Base-by-base conservation (phyloP, 2,113 vertebrate species). In the Peucedramus taeniatus region DNA sequence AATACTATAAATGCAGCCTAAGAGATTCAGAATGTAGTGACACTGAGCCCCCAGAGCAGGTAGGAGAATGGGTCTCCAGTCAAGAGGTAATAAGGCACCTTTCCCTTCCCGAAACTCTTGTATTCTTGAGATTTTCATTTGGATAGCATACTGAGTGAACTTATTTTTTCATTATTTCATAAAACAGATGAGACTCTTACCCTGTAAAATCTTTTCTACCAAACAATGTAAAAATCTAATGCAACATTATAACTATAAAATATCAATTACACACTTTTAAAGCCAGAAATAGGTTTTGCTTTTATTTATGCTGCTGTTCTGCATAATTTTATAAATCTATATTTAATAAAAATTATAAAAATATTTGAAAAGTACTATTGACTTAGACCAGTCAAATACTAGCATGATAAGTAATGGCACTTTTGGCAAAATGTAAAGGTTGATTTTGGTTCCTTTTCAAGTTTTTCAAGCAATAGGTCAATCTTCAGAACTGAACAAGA, bases 31-130 rank as follows among this genome's bases (percentile, higher is more conserved):
- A 56, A 81, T 22, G 8, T 27, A 65, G 40, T 74, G 37, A 74
- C 6, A 10, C 35, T 15, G 56, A 85, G 33, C 4, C 26, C 33
- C 7, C 3, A 5, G 4, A 56, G 6, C 0, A 0, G 39, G 47
- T 16, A 89, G 28, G 39, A 72, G 84, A 85, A 83, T 26, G 22
- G 7, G 5, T 75, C 49, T 80, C 54, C 44, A 45, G 23, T 74
- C 40, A 50, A 12, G 31, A 57, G 26, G 40, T 49, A 91, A 47
- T 54, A 83, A 69, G 21, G 37, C n/a, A 84, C 69, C 17, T 65
- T 51, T 30, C 23, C 13, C 21, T 80, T 89, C 45, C 37, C 53
- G 60, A 88, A 88, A 28, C 49, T 72, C 40, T 51, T 7, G 7
- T n/a, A 35, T 75, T 82, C 26, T 45, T 27, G 68, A n/a, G 47